Conservation (phyloP, 2,888 invertebrate species). For the Drosophila cyrtoloma region DNA sequence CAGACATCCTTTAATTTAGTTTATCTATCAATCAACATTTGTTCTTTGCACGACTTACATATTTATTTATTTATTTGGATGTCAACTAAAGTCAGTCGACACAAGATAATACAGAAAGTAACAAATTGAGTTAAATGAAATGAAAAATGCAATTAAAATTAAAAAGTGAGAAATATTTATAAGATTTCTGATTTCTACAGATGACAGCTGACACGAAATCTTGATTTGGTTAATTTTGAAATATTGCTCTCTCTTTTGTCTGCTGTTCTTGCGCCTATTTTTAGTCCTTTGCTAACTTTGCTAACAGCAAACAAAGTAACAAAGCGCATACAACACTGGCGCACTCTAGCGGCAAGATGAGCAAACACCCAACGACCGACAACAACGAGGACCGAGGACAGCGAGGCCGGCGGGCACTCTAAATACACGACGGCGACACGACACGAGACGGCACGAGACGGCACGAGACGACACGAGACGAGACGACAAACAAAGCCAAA, state of each 20-base stretch:
- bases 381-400: neutral
- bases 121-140: neutral
- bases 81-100: neutral
- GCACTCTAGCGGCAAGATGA: conserved; percentile 60
- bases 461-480: conserved; percentile 11
- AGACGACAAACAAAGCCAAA: conserved; percentile 74
- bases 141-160: neutral
- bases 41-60: neutral
- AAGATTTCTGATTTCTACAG: neutral
- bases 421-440: conserved; percentile 46
- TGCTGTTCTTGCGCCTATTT: conserved; percentile 38
- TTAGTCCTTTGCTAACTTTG: conserved; percentile 8
- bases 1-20: neutral
- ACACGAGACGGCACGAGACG: conserved; percentile 35
- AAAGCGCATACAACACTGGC: conserved; percentile 22
- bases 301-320: conserved; percentile 41
- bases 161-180: neutral
- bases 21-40: conserved; percentile 12
- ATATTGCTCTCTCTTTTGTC: neutral
- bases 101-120: neutral
- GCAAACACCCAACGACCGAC: conserved; percentile 36
- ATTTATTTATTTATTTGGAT: neutral
- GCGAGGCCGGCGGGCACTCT: conserved; percentile 55
- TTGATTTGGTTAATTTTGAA: neutral
- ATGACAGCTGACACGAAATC: neutral